Conservation (phyloP, 2,888 invertebrate genomes). For the Drosophila parthenogenetica region DNA sequence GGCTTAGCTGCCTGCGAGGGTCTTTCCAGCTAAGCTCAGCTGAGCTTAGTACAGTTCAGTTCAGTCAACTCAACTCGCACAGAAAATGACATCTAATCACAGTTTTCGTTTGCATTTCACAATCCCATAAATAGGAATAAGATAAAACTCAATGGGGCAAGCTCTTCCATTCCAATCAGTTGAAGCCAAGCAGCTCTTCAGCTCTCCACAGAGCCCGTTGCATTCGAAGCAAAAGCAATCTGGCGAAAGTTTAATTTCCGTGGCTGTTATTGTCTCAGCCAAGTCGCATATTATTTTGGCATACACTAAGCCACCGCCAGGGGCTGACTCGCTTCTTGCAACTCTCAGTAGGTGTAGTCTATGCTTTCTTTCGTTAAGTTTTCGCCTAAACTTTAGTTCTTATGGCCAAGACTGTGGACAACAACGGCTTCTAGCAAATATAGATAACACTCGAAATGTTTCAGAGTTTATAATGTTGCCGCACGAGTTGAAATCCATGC, state of each 20-base stretch:
- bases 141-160: constrained; percentile 48
- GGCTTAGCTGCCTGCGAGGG: constrained; percentile 49
- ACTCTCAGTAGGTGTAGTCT: constrained; percentile 44
- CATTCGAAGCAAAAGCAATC: constrained; percentile 41
- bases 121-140: constrained; percentile 75
- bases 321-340: not conserved
- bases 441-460: constrained; percentile 53
- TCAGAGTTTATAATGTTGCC: constrained; percentile 53
- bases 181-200: constrained; percentile 17
- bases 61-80: constrained; percentile 22
- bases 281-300: constrained; percentile 57
- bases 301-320: constrained; percentile 40
- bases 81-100: constrained; percentile 24
- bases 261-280: constrained; percentile 40
- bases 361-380: constrained; percentile 46
- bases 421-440: constrained; percentile 32
- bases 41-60: constrained; percentile 39
- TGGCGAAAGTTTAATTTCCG: constrained; percentile 59
- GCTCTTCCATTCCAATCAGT: constrained; percentile 55
- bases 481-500: constrained; percentile 33
- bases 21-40: constrained; percentile 18
- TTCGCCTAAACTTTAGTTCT: constrained; percentile 62
- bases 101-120: constrained; percentile 63
- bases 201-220: constrained; percentile 27
- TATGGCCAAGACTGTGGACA: constrained; percentile 42